These are phyloP conservation scores for Microtus richardsoni DNA, from an alignment of 2,113 vertebrate genomes.

Conservation along the genomic window DNA sequence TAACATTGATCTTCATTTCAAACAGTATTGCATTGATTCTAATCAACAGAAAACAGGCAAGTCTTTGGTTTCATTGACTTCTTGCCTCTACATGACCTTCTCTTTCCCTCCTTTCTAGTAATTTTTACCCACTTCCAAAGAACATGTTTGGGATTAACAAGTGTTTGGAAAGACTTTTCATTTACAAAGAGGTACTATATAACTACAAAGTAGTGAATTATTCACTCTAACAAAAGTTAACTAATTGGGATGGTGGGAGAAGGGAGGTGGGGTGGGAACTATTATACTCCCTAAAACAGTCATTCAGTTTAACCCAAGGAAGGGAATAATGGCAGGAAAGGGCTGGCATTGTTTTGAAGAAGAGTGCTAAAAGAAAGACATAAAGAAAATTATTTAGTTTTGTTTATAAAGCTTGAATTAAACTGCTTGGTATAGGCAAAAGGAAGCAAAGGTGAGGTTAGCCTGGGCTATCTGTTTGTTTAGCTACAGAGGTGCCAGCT, in stretches of 20 bases:
- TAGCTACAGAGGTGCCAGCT: background rate
- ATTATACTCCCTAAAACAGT: background rate
- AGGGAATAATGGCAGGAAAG: background rate
- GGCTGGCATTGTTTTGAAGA: constrained; percentile 12
- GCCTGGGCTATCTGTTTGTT: background rate
- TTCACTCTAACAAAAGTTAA: constrained; percentile 64
- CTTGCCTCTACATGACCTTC: background rate
- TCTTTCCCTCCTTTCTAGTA: constrained; percentile 49
- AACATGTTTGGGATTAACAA: constrained; percentile 73
- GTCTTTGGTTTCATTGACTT: constrained; percentile 42
- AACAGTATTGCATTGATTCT: background rate
- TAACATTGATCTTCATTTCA: background rate
- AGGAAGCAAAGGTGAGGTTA: background rate
- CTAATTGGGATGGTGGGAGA: background rate
- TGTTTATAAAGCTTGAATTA: background rate
- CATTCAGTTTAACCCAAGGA: background rate
- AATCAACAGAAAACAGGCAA: constrained; percentile 15
- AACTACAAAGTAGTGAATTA: constrained; percentile 75
- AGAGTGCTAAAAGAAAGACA: background rate
- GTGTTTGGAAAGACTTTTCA: constrained; percentile 58
- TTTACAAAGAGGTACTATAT: constrained; percentile 66
- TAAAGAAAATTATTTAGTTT: background rate
- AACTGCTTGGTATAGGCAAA: background rate
- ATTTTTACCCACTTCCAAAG: constrained; percentile 70
- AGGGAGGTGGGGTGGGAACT: background rate